phyloP scores from a whole-genome alignment of 2,888 invertebrate genomes.

The Drosophila longiperda region DNA sequence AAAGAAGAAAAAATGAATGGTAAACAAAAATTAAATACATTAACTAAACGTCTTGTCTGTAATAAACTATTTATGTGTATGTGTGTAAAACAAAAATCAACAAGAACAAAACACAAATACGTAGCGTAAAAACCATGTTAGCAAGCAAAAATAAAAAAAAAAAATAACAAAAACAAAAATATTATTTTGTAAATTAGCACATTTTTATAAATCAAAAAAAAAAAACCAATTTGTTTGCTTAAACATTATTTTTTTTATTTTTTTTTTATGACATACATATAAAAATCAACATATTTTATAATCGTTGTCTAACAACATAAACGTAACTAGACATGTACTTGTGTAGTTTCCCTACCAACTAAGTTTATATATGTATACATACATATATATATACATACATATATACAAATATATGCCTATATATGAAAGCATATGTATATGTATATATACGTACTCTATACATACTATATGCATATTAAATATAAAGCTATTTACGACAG shows the following conservation, averaged over 20 bases:
- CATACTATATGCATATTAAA: constrained; percentile 18
- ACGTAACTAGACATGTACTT: constrained; percentile 77
- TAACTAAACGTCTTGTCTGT: constrained; percentile 55
- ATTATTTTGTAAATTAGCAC: constrained; percentile 76
- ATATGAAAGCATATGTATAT: constrained; percentile 7
- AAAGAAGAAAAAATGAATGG: constrained; percentile 20
- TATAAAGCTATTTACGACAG: constrained; percentile 57
- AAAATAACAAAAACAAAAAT: constrained; percentile 17
- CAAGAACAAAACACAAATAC: constrained; percentile 38
- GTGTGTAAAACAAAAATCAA: constrained; percentile 64
- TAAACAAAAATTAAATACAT: constrained; percentile 39
- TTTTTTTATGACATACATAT: constrained; percentile 41
- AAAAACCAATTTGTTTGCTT: constrained; percentile 44
- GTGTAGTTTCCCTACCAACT: constrained; percentile 69
- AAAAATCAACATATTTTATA: constrained; percentile 67
- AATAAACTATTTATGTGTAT: constrained; percentile 71
- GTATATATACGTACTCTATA: constrained; percentile 21
- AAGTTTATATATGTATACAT: constrained; percentile 51
- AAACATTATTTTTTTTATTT: constrained; percentile 27
- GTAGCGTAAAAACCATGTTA: constrained; percentile 46
- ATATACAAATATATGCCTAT: constrained; percentile 7
- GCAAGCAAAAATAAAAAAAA: constrained; percentile 31
- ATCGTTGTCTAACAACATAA: constrained; percentile 81
- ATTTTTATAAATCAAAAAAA: constrained; percentile 59
- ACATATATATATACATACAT: not conserved